A percentile compares a stretch with the other conserved stretches of the same genome.
Conservation (phyloP, 2,888 invertebrate genomes). For the Thysanoteuthis rhombus region DNA sequence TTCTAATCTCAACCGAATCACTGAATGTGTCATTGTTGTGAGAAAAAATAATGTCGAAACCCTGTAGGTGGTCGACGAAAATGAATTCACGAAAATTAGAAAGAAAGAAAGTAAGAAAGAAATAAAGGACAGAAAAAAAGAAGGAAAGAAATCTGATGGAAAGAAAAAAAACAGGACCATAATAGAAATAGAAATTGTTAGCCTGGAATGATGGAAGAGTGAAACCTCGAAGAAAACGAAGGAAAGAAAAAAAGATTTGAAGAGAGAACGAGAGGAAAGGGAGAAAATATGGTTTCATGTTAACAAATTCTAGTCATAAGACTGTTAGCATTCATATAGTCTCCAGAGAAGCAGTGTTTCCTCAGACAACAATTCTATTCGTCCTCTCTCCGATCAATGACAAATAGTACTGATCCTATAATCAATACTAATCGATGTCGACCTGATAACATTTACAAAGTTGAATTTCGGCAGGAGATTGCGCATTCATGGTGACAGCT, state of each 20-base stretch:
- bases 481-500: neutral
- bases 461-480: neutral
- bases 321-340: neutral
- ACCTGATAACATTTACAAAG: slow-evolving; percentile 12
- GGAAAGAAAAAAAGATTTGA: neutral
- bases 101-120: no score
- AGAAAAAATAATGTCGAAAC: no score
- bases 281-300: neutral
- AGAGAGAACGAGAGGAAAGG: neutral
- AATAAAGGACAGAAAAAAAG: no score
- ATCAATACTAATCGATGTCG: neutral
- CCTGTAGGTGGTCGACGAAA: no score
- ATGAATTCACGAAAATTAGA: no score
- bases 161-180: no score
- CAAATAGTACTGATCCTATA: neutral
- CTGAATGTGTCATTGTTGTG: no score
- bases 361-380: neutral
- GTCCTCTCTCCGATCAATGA: neutral
- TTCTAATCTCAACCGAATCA: no score
- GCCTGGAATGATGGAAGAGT: neutral
- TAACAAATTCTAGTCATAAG: neutral
- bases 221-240: neutral
- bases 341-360: neutral
- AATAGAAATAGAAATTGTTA: no score
- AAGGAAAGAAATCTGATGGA: no score